Evolutionary conservation across 2,113 vertebrate genomes (phyloP).

Genomic region (Lagopus leucura): DNA sequence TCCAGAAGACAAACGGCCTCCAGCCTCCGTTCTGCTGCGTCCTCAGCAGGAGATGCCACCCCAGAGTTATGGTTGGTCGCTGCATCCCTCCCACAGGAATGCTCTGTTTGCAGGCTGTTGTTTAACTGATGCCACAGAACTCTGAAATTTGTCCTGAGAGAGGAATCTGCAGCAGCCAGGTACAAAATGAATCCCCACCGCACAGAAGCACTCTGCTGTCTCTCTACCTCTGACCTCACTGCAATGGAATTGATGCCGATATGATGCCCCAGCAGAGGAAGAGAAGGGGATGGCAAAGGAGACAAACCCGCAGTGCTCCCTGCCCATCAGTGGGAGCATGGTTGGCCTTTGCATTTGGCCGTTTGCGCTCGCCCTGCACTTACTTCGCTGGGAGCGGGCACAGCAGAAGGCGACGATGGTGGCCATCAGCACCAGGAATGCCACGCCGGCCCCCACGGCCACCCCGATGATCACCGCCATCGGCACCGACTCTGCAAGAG

Average conservation of each 20-base stretch:
- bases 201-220: background rate
- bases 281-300: background rate
- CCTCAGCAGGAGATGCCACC: background rate
- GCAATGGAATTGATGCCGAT: too few relatives aligned
- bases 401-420: constrained; percentile 98
- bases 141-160: background rate
- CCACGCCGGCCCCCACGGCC: constrained; percentile 95
- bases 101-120: background rate
- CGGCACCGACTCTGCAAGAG: constrained; percentile 90
- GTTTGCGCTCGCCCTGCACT: constrained; percentile 43
- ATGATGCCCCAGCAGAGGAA: background rate
- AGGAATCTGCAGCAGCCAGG: background rate
- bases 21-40: background rate
- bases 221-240: too few relatives aligned
- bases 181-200: background rate
- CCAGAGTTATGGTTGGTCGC: background rate
- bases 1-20: background rate
- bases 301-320: background rate
- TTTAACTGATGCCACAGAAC: background rate
- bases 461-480: constrained; percentile 98
- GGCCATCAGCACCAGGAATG: constrained; percentile 95
- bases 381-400: constrained; percentile 98
- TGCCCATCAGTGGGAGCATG: background rate
- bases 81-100: background rate
- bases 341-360: too few relatives aligned